A percentile compares a stretch with the other conserved stretches of the same genome.
phyloP scores from a whole-genome alignment of 2,797 vertebrate species.

The Chelon auratus region DNA sequence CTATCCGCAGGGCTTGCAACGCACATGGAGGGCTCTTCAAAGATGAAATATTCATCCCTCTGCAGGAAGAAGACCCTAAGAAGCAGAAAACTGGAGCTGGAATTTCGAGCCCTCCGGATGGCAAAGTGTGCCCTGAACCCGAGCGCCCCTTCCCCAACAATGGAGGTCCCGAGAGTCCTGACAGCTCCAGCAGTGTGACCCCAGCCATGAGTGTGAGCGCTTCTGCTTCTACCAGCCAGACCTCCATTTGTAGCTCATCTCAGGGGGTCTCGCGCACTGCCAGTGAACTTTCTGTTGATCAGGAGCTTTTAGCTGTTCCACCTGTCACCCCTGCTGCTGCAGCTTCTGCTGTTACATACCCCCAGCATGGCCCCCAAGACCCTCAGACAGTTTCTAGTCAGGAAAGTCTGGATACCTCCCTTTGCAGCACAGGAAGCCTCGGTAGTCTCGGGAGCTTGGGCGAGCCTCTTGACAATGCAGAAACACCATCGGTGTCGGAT shows the following conservation, averaged over 20 bases:
- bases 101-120: constrained; percentile 81
- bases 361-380: constrained; percentile 86
- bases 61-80: constrained; percentile 93
- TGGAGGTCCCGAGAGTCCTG: constrained; percentile 88
- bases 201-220: constrained; percentile 93
- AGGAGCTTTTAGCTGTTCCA: constrained; percentile 85
- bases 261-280: constrained; percentile 92
- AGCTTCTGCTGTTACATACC: constrained; percentile 77
- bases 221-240: constrained; percentile 95
- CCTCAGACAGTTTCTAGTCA: constrained; percentile 94
- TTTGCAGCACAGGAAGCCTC: constrained; percentile 95
- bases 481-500: constrained; percentile 88
- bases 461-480: constrained; percentile 90
- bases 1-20: constrained; percentile 95
- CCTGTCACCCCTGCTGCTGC: constrained; percentile 82
- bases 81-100: constrained; percentile 87
- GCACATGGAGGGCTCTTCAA: constrained; percentile 97
- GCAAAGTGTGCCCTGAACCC: constrained; percentile 78
- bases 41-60: constrained; percentile 96
- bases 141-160: constrained; percentile 83
- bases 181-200: constrained; percentile 94
- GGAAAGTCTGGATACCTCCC: constrained; percentile 95
- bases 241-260: constrained; percentile 95
- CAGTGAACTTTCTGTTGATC: constrained; percentile 92
- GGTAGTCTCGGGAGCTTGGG: constrained; percentile 95